Base-by-base conservation (phyloP, 2,113 vertebrate species). In the Rattus rattus region DNA sequence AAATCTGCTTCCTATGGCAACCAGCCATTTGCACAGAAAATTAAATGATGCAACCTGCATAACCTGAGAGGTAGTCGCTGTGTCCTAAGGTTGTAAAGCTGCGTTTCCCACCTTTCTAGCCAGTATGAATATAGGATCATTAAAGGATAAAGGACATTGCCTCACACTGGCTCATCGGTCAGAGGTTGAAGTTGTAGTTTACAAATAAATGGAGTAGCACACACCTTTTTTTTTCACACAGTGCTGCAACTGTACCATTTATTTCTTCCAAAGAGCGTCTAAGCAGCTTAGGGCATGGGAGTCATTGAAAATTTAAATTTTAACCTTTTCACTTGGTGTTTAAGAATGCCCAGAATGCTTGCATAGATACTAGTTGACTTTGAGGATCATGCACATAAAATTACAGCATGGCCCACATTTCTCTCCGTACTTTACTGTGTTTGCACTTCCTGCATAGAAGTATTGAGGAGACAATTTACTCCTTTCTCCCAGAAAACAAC, bases 1-100 rank as follows among this genome's bases (percentile, higher is more conserved):
- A 88, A 76, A 94, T 83, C n/a, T 30, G 39, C 5, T 92, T 39
- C 30, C 59, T 67, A 3, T 39, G 36, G 84, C 52, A 91, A 3
- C 0, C 28, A 93, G 67, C 10, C 93, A 89, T 92, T 84, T 93
- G 52, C 76, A n/a, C 69, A 93, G 79, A 14, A 97, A 96, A 97
- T 93, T 83, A 97, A 97, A 92, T 39, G 20, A 75, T 13, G 70
- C 43, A 65, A 13, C 10, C 4, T 88, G 12, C 52, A 96, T 24
- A 89, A 17, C 10, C 85, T 49, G 22, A 94, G 3, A 80, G 13
- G 39, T 56, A 8, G 24, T 24, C 89, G 43, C 24, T 79, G 73
- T 77, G 5, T 49, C 39, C 30, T 56, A 5, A 90, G 72, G 49
- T 63, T 94, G 88, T 59, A 4, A 63, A 94, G 26, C 13, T 39